Evolutionary conservation across 2,797 vertebrate genomes (phyloP).

Genomic region (Chelmon rostratus): DNA sequence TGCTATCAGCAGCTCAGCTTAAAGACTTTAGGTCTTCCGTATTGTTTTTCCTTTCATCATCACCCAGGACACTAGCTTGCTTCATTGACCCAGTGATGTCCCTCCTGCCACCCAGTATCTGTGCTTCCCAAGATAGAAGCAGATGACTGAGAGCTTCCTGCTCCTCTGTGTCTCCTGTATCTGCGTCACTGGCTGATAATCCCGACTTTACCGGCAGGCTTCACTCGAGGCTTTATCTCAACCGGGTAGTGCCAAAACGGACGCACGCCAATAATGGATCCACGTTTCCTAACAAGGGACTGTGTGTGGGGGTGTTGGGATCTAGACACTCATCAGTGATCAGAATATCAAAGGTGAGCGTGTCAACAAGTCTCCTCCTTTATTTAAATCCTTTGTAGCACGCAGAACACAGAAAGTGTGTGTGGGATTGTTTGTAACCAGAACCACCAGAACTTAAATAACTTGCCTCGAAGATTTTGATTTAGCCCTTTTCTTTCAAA

Average conservation of each 20-base stretch:
- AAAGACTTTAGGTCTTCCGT: conserved; percentile 26
- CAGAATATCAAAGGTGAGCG: conserved; percentile 51
- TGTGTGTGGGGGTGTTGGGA: conserved; percentile 45
- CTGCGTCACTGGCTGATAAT: conserved; percentile 77
- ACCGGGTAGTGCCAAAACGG: conserved; percentile 60
- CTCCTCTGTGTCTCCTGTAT: conserved; percentile 65
- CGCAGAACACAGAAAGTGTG: conserved; percentile 18
- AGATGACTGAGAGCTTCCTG: conserved; percentile 70
- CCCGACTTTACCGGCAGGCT: conserved; percentile 72
- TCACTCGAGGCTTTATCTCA: conserved; percentile 79
- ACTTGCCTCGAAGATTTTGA: not conserved
- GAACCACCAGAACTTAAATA: not conserved
- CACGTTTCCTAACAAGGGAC: conserved; percentile 55
- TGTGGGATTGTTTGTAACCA: not conserved
- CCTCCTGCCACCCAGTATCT: conserved; percentile 65
- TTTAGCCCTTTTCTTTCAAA: not conserved
- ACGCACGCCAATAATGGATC: conserved; percentile 61
- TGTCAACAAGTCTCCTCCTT: conserved; percentile 61
- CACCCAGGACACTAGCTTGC: conserved; percentile 41
- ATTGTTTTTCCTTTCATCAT: conserved; percentile 62
- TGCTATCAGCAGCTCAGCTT: conserved; percentile 35
- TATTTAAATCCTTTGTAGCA: conserved; percentile 38
- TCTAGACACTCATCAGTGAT: conserved; percentile 59
- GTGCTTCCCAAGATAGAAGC: conserved; percentile 75
- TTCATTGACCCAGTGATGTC: conserved; percentile 45